These are phyloP conservation scores for Ondatra zibethicus DNA, from an alignment of 2,113 vertebrate genomes.

Conservation along the genomic window DNA sequence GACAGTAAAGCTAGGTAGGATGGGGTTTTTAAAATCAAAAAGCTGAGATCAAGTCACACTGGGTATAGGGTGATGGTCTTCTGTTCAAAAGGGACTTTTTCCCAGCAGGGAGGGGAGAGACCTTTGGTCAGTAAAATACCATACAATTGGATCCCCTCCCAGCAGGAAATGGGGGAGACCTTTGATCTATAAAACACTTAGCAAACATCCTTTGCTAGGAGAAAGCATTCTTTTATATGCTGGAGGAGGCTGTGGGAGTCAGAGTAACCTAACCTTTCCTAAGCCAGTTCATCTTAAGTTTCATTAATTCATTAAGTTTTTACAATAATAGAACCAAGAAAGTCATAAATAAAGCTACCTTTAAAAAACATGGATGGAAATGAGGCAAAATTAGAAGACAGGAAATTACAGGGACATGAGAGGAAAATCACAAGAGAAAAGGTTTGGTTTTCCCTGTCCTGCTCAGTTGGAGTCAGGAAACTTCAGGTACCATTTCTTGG, in stretches of 20 bases:
- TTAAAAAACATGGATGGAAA: neutral
- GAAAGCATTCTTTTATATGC: neutral
- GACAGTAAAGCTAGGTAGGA: neutral
- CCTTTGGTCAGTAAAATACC: neutral
- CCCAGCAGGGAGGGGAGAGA: neutral
- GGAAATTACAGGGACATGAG: neutral
- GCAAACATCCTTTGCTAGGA: neutral
- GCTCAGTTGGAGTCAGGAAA: neutral
- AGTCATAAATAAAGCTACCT: neutral
- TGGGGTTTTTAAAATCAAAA: neutral
- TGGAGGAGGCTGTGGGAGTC: neutral
- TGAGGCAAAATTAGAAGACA: neutral
- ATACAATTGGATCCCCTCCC: neutral
- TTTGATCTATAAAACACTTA: neutral
- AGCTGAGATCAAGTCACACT: neutral
- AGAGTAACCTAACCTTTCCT: neutral
- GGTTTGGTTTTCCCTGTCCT: neutral
- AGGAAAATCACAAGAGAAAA: neutral
- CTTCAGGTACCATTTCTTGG: neutral
- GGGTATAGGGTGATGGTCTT: too few relatives aligned
- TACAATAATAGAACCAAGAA: neutral
- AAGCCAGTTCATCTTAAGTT: neutral
- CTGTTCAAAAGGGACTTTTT: neutral
- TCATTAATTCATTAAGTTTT: neutral
- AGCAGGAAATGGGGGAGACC: neutral